Evolutionary conservation across 1,140 invertebrate species (phyloP), one percentile per base, ranked within the genome.

Genomic region (Panagrolaimus sp.): DNA sequence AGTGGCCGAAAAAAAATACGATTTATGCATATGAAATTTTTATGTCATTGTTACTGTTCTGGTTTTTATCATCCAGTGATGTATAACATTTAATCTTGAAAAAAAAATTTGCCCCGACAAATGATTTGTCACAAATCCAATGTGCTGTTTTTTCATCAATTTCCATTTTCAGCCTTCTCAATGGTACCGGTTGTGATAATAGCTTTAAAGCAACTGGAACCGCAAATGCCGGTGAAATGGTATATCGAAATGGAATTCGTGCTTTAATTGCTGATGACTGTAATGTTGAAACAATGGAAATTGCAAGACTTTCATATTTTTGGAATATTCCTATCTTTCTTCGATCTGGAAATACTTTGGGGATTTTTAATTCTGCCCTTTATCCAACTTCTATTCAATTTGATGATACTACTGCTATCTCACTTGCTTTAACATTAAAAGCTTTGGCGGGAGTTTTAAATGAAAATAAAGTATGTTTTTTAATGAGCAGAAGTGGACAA

Each of bases 291-390:
- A 57, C 20, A 20, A 25, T 57, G 20, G 51, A 27, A 4, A 57
- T 57, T 13, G 20, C 51, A 13, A 57, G 51, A 57, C 20, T 57
- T 20, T 20, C 51, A 11, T 11, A 27, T 25, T 57, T 57, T 27
- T 57, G 51, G 51, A 57, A 57, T 23, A 27, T 57, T 1, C 51
- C 51, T 20, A 27, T 57, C 9, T 57, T 57, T 57, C n/a, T 57
- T 11, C 51, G 51, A 27, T 57, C 51, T 7, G 51, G 27, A 25
- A 25, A 25, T 27, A 27, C 51, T 20, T 57, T 57, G n/a, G 27
- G 20, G 4, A 20, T 57, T 20, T 57, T 57, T 57, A 27, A 57
- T 25, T 7, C 51, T 8, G 27, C 51, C 3, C 20, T 57, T 20
- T 57, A 25, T 57, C 51, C 51, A 27, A 57, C 51, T 11, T 20